Conservation (phyloP, 1,140 invertebrate genomes). For the Melitaea cinxia region DNA sequence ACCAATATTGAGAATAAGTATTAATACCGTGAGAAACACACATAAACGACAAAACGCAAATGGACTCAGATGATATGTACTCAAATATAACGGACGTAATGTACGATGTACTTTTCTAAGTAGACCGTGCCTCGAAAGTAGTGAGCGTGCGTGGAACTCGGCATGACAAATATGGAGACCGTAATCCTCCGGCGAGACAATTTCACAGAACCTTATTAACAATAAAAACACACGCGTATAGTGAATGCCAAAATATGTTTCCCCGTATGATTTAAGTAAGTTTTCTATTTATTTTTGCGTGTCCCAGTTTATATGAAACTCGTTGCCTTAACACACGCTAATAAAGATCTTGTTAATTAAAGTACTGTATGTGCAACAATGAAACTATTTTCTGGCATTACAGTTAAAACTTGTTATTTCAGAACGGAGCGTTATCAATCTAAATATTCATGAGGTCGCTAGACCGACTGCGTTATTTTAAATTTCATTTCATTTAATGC, state of each 20-base stretch:
- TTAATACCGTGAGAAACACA: conserved; percentile 12
- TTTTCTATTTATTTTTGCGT: neutral
- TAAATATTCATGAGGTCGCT: neutral
- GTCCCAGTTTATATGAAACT: neutral
- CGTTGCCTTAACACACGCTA: neutral
- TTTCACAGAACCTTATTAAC: conserved; percentile 24
- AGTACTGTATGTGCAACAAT: neutral
- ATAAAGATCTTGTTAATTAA: neutral
- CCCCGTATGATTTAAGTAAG: neutral
- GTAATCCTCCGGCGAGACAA: conserved; percentile 16
- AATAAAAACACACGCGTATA: conserved; percentile 23
- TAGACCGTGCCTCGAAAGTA: conserved; percentile 19
- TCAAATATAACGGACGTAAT: conserved; percentile 22
- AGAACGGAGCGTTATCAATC: neutral
- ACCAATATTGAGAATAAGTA: neutral
- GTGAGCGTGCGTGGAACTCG: conserved; percentile 8
- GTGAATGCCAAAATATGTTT: neutral
- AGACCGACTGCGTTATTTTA: neutral
- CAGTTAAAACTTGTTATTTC: neutral
- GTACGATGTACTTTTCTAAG: conserved; percentile 21
- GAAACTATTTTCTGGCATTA: neutral
- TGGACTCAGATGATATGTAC: conserved; percentile 17
- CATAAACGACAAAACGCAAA: conserved; percentile 19
- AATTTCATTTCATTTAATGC: neutral
- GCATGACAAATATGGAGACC: conserved; percentile 26